Conservation (phyloP, 1,140 invertebrate genomes). For the Epicauta chinensis region DNA sequence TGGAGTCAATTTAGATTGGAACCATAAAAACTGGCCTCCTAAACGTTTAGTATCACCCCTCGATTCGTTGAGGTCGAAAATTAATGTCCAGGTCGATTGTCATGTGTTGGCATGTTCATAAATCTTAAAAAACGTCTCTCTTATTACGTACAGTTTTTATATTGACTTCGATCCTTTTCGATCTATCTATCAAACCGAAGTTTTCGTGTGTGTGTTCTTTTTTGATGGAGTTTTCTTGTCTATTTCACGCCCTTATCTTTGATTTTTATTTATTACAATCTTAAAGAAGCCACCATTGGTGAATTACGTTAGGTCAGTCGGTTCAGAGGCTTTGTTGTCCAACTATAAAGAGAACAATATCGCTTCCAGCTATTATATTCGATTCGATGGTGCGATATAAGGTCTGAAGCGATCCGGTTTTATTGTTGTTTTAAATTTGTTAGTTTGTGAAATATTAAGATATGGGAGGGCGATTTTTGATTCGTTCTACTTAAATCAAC, state of each 20-base stretch:
- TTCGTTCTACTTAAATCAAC: no score
- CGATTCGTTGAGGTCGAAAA: slow-evolving; percentile 5
- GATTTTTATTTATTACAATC: slow-evolving; percentile 15
- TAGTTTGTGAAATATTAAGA: no score
- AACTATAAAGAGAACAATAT: slow-evolving; percentile 8
- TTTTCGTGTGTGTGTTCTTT: no score
- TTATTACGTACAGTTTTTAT: slow-evolving; percentile 21
- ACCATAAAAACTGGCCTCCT: no score
- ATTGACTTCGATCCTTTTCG: slow-evolving; percentile 17
- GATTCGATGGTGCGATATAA: no score
- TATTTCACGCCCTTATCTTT: slow-evolving; percentile 21
- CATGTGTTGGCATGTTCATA: slow-evolving; percentile 24
- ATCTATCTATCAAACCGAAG: slow-evolving; percentile 27
- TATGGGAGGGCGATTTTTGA: no score
- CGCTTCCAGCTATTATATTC: no score
- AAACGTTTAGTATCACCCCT: no score
- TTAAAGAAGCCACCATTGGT: slow-evolving; percentile 5
- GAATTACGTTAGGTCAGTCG: slow-evolving; percentile 14
- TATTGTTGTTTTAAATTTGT: no score
- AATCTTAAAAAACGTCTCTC: slow-evolving; percentile 23
- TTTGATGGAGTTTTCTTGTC: slow-evolving; percentile 23
- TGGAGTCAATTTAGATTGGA: no score
- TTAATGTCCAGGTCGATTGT: slow-evolving; percentile 24
- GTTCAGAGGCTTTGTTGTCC: background rate
- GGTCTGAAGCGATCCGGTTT: no score